Base-by-base conservation (phyloP, 2,888 invertebrate genomes). In the Stenolophus ochropezus region DNA sequence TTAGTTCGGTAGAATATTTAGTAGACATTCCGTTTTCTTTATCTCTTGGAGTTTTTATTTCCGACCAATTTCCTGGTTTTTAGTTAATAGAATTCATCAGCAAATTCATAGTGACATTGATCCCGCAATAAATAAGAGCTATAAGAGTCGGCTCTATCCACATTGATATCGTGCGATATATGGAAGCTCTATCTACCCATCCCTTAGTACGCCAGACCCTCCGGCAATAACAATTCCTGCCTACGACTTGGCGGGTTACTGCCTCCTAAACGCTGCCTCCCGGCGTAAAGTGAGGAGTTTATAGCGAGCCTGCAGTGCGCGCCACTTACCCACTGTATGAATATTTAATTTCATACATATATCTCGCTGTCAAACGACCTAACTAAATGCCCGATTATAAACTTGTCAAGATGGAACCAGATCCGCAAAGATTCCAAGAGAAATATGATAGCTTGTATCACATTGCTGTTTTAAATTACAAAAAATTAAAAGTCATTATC, bases 321-420 rank as follows among this genome's bases (percentile, higher is more conserved):
- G 53, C 16, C 53, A 18, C 16, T 53, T 53, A 53, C 20, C 1
- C 6, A 53, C 33, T 53, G 53, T 20, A 53, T 53, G 18, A 18
- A 53, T 53, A 53, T 53, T 53, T 53, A 53, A 53, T 53, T 53
- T 53, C 18, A 53, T 53, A 18, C 16, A 53, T 53, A 42, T 53
- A 14, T 53, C 53, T 53, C 20, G 6, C 16, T 1, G 6, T 42
- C 33, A 42, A 42, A 42, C 33, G 33, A 42, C 11, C 33, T 42
- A 11, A 42, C 33, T 42, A 42, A 42, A 42, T 2, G 33, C 33
- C n/a, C 33, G 33, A 42, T 42, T 42, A 42, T 42, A 42, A 42
- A 11, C 33, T 42, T 42, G 33, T 11, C 33, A 42, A 0, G 33
- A 42, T 42, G 33, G 33, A 42, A 42, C 8, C 6, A 11, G 2